Conservation (phyloP, 2,113 vertebrate species). For the Odocoileus virginianus region DNA sequence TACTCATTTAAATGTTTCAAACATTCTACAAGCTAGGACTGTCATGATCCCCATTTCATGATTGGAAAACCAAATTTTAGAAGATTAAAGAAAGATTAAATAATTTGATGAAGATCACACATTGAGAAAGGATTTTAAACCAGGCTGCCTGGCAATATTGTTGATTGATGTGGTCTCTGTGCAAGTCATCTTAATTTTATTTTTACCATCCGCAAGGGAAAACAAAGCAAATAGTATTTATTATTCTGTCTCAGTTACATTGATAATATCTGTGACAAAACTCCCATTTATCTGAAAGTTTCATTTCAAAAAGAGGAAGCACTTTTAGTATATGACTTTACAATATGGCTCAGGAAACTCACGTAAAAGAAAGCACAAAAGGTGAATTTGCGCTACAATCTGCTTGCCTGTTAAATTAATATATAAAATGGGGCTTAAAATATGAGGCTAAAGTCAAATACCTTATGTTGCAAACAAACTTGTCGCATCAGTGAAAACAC, state of each 20-base stretch:
- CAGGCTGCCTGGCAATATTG: not conserved
- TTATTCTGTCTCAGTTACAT: conserved; percentile 9
- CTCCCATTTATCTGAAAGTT: conserved; percentile 26
- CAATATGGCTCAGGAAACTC: not conserved
- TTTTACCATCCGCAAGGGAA: not conserved
- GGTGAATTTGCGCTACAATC: conserved; percentile 17
- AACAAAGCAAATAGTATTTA: not conserved
- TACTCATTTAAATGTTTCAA: not conserved
- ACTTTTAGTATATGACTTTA: conserved; percentile 12
- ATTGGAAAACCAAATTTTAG: not conserved
- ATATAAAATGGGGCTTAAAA: conserved; percentile 63
- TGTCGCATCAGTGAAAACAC: conserved; percentile 22
- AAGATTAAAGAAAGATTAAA: conserved; percentile 24
- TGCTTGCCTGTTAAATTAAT: conserved; percentile 55
- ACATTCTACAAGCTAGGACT: not conserved
- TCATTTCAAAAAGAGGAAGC: conserved; percentile 22
- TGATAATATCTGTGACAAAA: not conserved
- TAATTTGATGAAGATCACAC: not conserved
- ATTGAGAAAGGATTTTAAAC: not conserved
- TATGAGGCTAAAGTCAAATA: conserved; percentile 57
- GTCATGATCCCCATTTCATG: not conserved
- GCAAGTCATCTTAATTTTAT: conserved; percentile 1
- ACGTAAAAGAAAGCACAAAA: conserved; percentile 3
- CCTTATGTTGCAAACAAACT: conserved; percentile 60
- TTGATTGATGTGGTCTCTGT: conserved; percentile 6